Percentiles rank a stretch among this genome's conserved stretches.
phyloP scores from a whole-genome alignment of 2,797 vertebrate species.

The Antennarius maculatus region DNA sequence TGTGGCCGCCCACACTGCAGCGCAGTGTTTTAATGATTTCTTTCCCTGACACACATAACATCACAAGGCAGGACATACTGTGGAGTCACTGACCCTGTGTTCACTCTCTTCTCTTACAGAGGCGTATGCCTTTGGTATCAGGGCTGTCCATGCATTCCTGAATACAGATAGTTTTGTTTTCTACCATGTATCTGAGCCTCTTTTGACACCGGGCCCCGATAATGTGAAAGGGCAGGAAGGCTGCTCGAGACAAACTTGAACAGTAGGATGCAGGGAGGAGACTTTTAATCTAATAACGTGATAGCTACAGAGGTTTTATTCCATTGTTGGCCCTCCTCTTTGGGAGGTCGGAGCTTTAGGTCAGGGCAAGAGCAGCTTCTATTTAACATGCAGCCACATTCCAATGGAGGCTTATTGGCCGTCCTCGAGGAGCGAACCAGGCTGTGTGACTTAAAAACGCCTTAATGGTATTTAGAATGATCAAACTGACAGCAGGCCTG shows the following conservation, averaged over 20 bases:
- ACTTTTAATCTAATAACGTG: conserved; percentile 4
- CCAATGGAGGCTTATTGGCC: neutral
- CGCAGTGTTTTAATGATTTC: conserved; percentile 56
- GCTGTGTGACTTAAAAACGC: neutral
- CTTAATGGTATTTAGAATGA: conserved; percentile 5
- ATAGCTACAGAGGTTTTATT: conserved; percentile 10
- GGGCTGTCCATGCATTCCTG: conserved; percentile 33
- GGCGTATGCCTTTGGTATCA: conserved; percentile 51
- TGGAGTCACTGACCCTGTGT: conserved; percentile 44
- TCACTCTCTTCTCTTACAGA: conserved; percentile 22
- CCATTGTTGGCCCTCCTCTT: conserved; percentile 16
- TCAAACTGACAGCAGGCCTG: conserved; percentile 5
- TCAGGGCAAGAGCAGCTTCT: conserved; percentile 2
- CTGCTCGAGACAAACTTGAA: neutral
- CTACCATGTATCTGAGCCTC: conserved; percentile 36
- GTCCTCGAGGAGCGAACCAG: neutral
- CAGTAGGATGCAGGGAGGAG: neutral
- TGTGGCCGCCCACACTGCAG: conserved; percentile 73
- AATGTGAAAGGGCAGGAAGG: conserved; percentile 50
- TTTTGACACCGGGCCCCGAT: conserved; percentile 16
- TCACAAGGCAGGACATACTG: conserved; percentile 35
- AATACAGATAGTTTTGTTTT: conserved; percentile 68
- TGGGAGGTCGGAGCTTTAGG: conserved; percentile 9
- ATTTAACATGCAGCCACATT: conserved; percentile 2
- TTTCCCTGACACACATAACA: conserved; percentile 41